Conservation (phyloP, 2,888 invertebrate species). For the Eueremaeus valkanovi region DNA sequence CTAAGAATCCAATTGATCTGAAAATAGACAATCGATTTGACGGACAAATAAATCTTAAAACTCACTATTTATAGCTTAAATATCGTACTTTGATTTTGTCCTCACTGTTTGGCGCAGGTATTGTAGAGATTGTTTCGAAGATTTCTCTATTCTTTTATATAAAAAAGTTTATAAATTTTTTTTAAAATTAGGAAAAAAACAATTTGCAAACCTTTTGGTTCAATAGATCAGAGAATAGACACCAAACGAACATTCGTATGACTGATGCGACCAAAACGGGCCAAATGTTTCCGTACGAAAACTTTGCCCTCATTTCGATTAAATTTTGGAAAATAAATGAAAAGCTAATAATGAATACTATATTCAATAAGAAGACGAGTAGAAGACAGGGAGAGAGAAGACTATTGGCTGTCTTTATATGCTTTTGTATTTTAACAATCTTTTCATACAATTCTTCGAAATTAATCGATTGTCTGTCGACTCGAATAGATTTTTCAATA, state of each 20-base stretch:
- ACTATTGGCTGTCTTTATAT: background rate
- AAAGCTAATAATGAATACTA: background rate
- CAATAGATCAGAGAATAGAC: background rate
- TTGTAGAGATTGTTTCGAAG: background rate
- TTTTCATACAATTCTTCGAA: background rate
- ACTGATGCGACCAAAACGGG: background rate
- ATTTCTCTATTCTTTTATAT: background rate
- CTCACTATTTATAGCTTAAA: too few relatives aligned
- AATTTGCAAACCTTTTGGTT: background rate
- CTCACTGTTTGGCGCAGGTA: background rate
- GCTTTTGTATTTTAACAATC: background rate
- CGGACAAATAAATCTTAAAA: too few relatives aligned
- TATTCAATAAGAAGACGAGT: background rate
- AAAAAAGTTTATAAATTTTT: background rate
- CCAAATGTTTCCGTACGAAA: too few relatives aligned
- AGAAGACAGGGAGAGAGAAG: background rate
- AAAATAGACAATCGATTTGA: too few relatives aligned
- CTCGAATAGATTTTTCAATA: background rate
- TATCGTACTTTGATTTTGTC: background rate
- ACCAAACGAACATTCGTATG: background rate
- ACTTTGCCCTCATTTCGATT: background rate
- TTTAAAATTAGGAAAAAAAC: background rate
- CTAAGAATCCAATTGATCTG: background rate
- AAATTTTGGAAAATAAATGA: background rate
- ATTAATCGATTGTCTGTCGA: background rate